These are phyloP conservation scores for Hylia prasina DNA, from an alignment of 2,113 vertebrate species.

Conservation along the genomic window DNA sequence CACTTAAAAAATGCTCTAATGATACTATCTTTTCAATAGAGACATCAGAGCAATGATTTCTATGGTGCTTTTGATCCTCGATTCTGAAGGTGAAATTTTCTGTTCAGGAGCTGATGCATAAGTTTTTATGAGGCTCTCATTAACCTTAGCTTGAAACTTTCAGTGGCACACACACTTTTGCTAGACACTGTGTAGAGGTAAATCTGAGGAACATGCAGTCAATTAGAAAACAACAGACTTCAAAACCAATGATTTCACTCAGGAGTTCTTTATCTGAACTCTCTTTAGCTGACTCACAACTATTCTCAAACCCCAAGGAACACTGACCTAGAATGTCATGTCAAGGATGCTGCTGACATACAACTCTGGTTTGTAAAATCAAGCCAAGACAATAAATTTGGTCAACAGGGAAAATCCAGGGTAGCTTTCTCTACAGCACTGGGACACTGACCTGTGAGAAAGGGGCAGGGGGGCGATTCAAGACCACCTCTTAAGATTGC, in stretches of 20 bases:
- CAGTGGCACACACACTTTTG: rapidly evolving
- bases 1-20: conserved; percentile 1
- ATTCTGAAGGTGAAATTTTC: conserved; percentile 11
- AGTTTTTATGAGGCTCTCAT: not conserved
- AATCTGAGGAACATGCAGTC: not conserved
- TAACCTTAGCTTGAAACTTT: not conserved
- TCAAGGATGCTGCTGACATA: not conserved
- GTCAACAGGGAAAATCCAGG: not conserved
- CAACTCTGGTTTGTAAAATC: not conserved
- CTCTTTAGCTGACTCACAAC: not conserved
- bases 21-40: not conserved
- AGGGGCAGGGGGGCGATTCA: rapidly evolving
- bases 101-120: not conserved
- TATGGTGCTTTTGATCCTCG: not conserved
- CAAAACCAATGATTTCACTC: not conserved
- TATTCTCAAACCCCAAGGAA: not conserved
- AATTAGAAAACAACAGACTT: not conserved
- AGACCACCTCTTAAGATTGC: not conserved
- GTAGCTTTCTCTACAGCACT: not conserved
- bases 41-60: conserved; percentile 8
- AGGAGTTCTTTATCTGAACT: not conserved
- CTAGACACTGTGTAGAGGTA: not conserved
- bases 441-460: not conserved
- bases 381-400: not conserved
- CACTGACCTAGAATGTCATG: not conserved